A percentile compares a stretch with the other conserved stretches of the same genome.
Evolutionary conservation across 1,140 invertebrate species (phyloP).

Genomic region (Atopsyche davidsoni): DNA sequence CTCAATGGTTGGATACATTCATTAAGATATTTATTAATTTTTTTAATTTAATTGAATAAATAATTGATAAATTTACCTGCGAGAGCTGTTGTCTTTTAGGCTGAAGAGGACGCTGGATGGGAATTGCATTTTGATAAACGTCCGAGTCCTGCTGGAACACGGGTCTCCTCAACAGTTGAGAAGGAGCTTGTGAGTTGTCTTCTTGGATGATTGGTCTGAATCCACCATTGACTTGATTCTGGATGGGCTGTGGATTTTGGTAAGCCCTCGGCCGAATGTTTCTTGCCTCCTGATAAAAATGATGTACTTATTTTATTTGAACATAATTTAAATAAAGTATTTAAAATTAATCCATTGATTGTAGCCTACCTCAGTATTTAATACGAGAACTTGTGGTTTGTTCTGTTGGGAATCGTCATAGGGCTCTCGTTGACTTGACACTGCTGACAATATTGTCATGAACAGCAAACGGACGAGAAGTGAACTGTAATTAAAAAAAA

Average conservation of each 20-base stretch:
- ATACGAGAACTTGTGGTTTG: conserved; percentile 14
- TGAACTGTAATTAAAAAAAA: conserved; percentile 9
- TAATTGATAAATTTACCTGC: conserved; percentile 7
- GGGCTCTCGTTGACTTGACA: conserved; percentile 13
- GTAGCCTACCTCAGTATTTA: conserved; percentile 20
- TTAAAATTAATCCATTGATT: neutral
- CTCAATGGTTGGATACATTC: no score
- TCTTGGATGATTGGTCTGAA: conserved; percentile 2
- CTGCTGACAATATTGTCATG: neutral
- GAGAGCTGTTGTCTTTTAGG: conserved; percentile 10
- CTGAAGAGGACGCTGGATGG: conserved; percentile 11
- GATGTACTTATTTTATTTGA: neutral
- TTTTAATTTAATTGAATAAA: no score
- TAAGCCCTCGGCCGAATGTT: conserved; percentile 23
- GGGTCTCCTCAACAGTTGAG: conserved; percentile 20
- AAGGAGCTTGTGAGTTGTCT: conserved; percentile 12
- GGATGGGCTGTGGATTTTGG: conserved; percentile 15
- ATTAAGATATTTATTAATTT: no score
- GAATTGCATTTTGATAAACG: conserved; percentile 17
- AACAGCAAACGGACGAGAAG: conserved; percentile 2
- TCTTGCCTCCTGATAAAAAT: conserved; percentile 17
- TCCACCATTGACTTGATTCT: conserved; percentile 16
- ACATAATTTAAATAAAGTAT: neutral
- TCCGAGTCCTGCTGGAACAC: conserved; percentile 17
- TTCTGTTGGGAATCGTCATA: conserved; percentile 12